Evolutionary conservation across 2,797 vertebrate genomes (phyloP).

Genomic region (Harpagifer antarcticus): DNA sequence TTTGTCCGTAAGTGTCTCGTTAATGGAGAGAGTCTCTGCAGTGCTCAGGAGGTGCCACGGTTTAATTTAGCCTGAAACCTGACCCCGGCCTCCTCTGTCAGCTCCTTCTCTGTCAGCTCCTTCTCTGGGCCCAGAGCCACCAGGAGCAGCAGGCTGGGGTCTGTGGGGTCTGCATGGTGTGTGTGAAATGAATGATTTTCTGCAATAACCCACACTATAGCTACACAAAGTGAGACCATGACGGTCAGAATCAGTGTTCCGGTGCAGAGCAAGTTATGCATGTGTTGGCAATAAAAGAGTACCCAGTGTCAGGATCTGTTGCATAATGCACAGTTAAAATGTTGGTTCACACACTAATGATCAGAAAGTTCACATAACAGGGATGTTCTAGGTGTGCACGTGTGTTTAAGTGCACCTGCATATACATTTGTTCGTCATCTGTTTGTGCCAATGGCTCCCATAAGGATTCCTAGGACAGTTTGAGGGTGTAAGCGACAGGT

Average conservation of each 20-base stretch:
- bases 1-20: slow-evolving; percentile 11
- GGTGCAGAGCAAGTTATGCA: too few species aligned
- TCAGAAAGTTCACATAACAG: too few species aligned
- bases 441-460: too few species aligned
- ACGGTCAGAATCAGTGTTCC: not conserved
- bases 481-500: too few species aligned
- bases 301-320: too few species aligned
- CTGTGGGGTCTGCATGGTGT: slow-evolving; percentile 1
- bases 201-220: not conserved
- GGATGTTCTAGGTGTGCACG: too few species aligned
- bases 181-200: slow-evolving; percentile 7
- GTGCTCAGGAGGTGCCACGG: slow-evolving; percentile 51
- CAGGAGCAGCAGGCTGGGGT: slow-evolving; percentile 8
- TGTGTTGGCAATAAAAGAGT: too few species aligned
- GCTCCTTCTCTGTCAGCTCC: slow-evolving; percentile 66
- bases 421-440: too few species aligned
- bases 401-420: too few species aligned
- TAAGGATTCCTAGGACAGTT: too few species aligned
- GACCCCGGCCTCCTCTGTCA: slow-evolving; percentile 61
- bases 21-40: slow-evolving; percentile 57
- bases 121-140: slow-evolving; percentile 37
- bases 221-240: slow-evolving; percentile 1
- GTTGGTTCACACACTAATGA: too few species aligned
- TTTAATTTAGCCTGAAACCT: slow-evolving; percentile 81
- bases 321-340: too few species aligned